These are phyloP conservation scores for Potamilus streckersoni DNA, from an alignment of 1,140 invertebrate genomes.

Conservation along the genomic window DNA sequence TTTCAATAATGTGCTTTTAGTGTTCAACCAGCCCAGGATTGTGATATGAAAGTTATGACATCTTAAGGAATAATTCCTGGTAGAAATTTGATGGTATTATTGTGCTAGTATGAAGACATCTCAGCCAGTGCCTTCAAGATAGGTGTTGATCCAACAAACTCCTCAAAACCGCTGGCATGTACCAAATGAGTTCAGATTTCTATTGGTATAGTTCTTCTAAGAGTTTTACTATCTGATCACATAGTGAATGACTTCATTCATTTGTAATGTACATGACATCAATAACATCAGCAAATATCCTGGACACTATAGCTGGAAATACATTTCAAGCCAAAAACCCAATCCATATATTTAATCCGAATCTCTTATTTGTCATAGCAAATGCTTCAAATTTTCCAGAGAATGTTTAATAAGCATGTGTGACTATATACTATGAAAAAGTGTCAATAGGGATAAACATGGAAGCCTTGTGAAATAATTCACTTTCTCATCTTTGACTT, in stretches of 20 bases:
- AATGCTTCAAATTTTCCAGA: not conserved
- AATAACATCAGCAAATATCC: conserved; percentile 15
- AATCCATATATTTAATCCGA: not conserved
- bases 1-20: conserved; percentile 20
- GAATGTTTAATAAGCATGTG: not conserved
- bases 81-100: conserved; percentile 30
- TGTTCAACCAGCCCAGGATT: conserved; percentile 30
- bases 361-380: not conserved
- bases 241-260: conserved; percentile 15
- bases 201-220: conserved; percentile 30
- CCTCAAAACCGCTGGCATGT: conserved; percentile 41
- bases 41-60: conserved; percentile 28
- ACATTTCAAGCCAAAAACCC: not conserved
- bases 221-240: conserved; percentile 24
- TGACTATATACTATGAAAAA: not conserved
- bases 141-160: conserved; percentile 32
- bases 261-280: conserved; percentile 13
- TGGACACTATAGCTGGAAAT: not conserved
- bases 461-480: not conserved
- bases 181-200: conserved; percentile 29
- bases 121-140: conserved; percentile 24
- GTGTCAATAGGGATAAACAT: not conserved
- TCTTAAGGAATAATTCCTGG: conserved; percentile 34
- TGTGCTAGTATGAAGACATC: conserved; percentile 29
- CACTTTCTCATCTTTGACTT: not conserved